Base-by-base conservation (phyloP, 2,113 vertebrate species). In the Nannobrachium achirus region DNA sequence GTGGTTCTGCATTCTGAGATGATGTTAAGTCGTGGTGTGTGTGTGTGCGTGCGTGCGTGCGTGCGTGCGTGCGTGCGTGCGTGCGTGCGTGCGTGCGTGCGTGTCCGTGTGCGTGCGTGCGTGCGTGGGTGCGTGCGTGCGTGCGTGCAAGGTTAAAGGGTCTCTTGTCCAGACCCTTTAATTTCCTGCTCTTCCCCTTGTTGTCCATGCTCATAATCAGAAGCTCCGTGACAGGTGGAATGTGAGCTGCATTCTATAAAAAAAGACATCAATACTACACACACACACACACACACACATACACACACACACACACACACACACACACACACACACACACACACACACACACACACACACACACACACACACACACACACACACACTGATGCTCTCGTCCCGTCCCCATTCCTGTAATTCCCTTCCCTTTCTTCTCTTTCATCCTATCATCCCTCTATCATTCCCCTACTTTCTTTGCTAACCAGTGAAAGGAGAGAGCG, bases 151-250 rank as follows among this genome's bases (percentile, higher is more conserved):
- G 71, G 70, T 70, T 69, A 70, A 51, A 44, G 46, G 79, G 80
- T 78, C 78, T 86, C 76, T 73, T 70, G 64, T 75, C 70, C 60
- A 73, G 76, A 73, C 81, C 76, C 75, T 91, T 92, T 91, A 64
- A 90, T 91, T 91, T 92, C 90, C 89, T 90, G 85, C 86, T 81
- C 5, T 57, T 79, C 77, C 78, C 63, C 66, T n/a, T 83, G 69
- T 85, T 89, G 79, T 82, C 81, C 79, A 76, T 82, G 33, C 70
- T 81, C 69, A 59, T 91, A 89, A 91, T 90, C 80, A 38, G 76
- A 88, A 88, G 75, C 86, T 88, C 72, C 61, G 25, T 80, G 82
- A 76, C 76, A 72, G 76, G 63, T 33, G 25, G 76, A 79, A 75
- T 76, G 50, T 86, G 78, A 84, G 70, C 73, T 58, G 59, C 55